Evolutionary conservation across 2,888 invertebrate species (phyloP), one percentile per base, ranked within the genome.

Genomic region (Brassicogethes aeneus): DNA sequence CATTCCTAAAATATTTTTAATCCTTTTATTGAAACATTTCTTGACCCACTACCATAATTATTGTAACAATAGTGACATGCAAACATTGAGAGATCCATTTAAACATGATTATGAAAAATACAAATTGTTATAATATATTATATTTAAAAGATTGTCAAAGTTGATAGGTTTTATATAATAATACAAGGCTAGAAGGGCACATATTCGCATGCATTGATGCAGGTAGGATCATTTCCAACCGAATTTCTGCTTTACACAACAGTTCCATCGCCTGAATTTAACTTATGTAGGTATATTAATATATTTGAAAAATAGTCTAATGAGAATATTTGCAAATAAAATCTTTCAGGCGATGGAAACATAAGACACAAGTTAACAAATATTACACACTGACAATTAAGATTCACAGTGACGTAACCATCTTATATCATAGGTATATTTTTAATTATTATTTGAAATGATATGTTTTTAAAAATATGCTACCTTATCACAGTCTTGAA

Each of bases 141-240:
- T 57, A 60, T 53, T 51, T 51, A 51, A 47, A 53, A 58, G 55
- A 68, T 68, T 68, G 68, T 68, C 68, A 53, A 63, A 60, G 61
- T 23, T 7, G 5, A 14, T 35, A 7, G 7, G 15, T 15, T 35
- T 15, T 35, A 15, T 35, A 8, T 14, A 35, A 58, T 53, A 53
- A 61, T 60, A 61, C 59, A 66, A 64, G 63, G 64, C 64, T 60
- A 54, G 52, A 57, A 60, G 61, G 60, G 59, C 58, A 62, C 61
- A 56, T 50, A 57, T 48, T 48, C 44, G 48, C 48, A 55, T 52
- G 49, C 54, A 50, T n/a, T n/a, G n/a, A n/a, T 52, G 52, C 54
- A 53, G 51, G 49, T 45, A 40, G 47, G 46, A 42, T 46, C 45
- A 37, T 33, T 34, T 36, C 14, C 14, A 33, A 33, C 33, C 14